Evolutionary conservation across 2,113 vertebrate species (phyloP), one percentile per base, ranked within the genome.

Genomic region (Ceyx cyanopectus): DNA sequence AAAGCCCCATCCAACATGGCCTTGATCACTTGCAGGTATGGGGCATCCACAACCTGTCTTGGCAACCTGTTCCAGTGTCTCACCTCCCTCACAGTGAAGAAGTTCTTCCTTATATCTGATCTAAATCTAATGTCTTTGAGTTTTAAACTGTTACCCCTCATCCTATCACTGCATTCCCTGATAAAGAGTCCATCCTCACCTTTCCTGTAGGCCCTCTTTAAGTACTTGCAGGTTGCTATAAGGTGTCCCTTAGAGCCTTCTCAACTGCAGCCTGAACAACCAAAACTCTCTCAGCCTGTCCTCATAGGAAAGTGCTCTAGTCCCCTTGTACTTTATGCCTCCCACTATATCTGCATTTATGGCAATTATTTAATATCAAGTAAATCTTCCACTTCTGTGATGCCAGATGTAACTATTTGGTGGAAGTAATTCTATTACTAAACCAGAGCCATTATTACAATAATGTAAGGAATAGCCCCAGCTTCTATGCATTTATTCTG

Each of bases 361-460:
- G 95, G 75, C 21, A 87, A 73, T 85, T 89, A 83, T 87, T 89
- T 87, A 69, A 70, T 88, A 72, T 30, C 20, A 68, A 63, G 40
- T 67, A 72, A 83, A 34, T 26, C n/a, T 85, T 90, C n/a, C 9
- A 34, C 63, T 90, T 81, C 32, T 81, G 37, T 80, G 65, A 37
- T 77, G 26, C 53, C 46, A 67, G 68, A 78, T 83, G 65, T 61
- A 68, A 72, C 40, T 45, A 5, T 30, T 48, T 63, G 12, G 14
- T 83, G 48, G 26, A 74, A 81, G 7, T 12, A 62, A 32, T 51
- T 76, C 65, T 53, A 56, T 66, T 65, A 70, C 51, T 46, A 75
- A 93, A 67, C 12, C 40, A 63, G 13, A 82, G 45, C 12, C 22
- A 14, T n/a, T 69, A 10, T 57, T 61, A 41, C 1, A 3, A 14